Base-by-base conservation (phyloP, 2,797 vertebrate genomes). In the Phoeniculus purpureus region DNA sequence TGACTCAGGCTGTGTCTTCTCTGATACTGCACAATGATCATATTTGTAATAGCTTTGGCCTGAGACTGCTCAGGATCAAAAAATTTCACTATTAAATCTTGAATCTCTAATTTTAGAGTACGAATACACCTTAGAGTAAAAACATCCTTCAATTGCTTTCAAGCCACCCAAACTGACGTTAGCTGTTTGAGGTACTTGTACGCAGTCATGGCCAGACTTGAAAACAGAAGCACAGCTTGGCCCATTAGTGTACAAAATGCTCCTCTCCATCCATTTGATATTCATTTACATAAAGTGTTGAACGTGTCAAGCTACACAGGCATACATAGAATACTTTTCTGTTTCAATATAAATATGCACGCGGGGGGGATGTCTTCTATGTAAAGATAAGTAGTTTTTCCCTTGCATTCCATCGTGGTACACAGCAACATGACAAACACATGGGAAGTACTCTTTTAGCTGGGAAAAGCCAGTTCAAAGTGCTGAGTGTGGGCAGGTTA, bases 241-340 rank as follows among this genome's bases (percentile, higher is more conserved):
- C 48, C 72, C 54, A 29, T 48, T 88, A 86, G 84, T 29, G 34
- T 78, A 85, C 23, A 75, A 56, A 43, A 77, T 8, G 72, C 31
- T 52, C 51, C 31, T 89, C 75, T 92, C 67, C 75, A 66, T 65
- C 58, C 83, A 68, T 94, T 94, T 93, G 78, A 65, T 34, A 89
- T 50, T 90, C 86, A 88, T 94, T 95, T 95, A 88, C 65, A 88
- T 45, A 26, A 86, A 88, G 81, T 40, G 43, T 85, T 92, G 71
- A 71, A 92, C 73, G 66, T 72, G 67, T 94, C 78, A 80, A 92
- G 31, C 51, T 82, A 51, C 87, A 81, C 55, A 72, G 45, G 34
- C 5, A 91, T 25, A 80, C 34, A 43, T n/a, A 88, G 84, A 66
- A 89, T 87, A 81, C 73, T 85, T 92, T 85, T 84, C 66, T 85